Evolutionary conservation across 2,797 vertebrate genomes (phyloP).

Genomic region (Rhyacichthys aspro): DNA sequence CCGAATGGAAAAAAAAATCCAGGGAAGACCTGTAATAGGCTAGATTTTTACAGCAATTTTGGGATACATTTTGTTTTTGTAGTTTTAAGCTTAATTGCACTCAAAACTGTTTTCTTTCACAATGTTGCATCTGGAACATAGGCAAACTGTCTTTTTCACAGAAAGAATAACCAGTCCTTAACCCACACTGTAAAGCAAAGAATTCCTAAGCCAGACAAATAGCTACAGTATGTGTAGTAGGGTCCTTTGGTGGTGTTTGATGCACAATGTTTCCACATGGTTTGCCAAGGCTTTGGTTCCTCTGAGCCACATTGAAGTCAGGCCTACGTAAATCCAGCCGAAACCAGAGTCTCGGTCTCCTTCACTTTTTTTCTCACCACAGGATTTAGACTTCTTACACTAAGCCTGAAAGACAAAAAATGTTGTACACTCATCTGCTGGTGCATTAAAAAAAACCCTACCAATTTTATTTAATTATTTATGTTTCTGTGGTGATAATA

Average conservation of each 20-base stretch:
- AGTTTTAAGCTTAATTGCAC: not conserved
- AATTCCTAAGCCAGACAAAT: constrained; percentile 52
- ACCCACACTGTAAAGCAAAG: constrained; percentile 35
- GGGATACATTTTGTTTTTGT: not conserved
- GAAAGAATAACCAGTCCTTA: constrained; percentile 40
- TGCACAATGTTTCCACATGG: constrained; percentile 68
- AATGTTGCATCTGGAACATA: constrained; percentile 3
- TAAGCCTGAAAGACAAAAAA: constrained; percentile 58
- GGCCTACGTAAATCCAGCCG: constrained; percentile 62
- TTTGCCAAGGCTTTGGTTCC: constrained; percentile 66
- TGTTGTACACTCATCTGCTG: constrained; percentile 77
- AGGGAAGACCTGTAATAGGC: no score
- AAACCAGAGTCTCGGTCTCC: constrained; percentile 67
- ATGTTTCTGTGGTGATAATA: constrained; percentile 81
- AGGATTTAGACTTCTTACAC: constrained; percentile 62
- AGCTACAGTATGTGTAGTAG: constrained; percentile 50
- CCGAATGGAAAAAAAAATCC: no score
- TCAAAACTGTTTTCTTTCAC: not conserved
- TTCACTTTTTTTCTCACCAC: constrained; percentile 63
- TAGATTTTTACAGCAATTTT: not conserved
- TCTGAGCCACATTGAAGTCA: constrained; percentile 64
- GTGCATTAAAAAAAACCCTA: constrained; percentile 73
- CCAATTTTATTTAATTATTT: constrained; percentile 83
- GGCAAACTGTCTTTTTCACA: constrained; percentile 6
- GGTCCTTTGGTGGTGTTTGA: constrained; percentile 59